Evolutionary conservation across 2,113 vertebrate genomes (phyloP), one percentile per base, ranked within the genome.

Genomic region (Halcyon malimbica): DNA sequence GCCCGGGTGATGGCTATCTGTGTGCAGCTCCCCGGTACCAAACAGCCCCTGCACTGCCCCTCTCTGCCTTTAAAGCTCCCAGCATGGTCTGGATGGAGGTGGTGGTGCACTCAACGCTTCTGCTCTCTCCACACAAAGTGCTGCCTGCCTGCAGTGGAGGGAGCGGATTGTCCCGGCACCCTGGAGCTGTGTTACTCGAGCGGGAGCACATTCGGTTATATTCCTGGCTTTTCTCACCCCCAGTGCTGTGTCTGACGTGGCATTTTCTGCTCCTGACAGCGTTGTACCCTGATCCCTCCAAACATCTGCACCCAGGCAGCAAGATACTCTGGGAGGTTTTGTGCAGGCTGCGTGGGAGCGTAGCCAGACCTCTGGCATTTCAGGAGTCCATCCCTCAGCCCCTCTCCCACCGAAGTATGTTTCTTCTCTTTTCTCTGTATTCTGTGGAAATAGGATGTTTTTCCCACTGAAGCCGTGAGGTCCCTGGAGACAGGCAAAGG

Each of bases 151-250:
- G 37, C 6, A 1, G 23, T 3, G 9, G 24, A 46, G n/a, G 48
- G 44, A 80, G 44, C 0, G 0, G 79, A 4, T 73, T 69, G 24
- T 60, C 70, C 69, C 2, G 1, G 39, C 10, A 8, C 12, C 42
- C 64, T 31, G 71, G 37, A 57, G 35, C 19, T 24, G 37, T 12
- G 35, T 14, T 28, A 20, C 42, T 79, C 24, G 2, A 3, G 0
- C 53, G 44, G 26, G 20, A 82, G 26, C 18, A 10, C 0, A 1
- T 35, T 63, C 44, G 53, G 37, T 13, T 9, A 1, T 44, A 23
- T 37, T 64, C 41, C 41, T 41, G 67, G 24, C 21, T 69, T 62
- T 62, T 73, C 79, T 79, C 63, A 37, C 54, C 70, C 18, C 3
- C 42, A 9, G 9, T 25, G 33, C n/a, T 16, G 50, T 8, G 23